Percentiles rank a stretch among this genome's conserved stretches.
phyloP scores from a whole-genome alignment of 2,113 vertebrate species.

The Burhinus oedicnemus region DNA sequence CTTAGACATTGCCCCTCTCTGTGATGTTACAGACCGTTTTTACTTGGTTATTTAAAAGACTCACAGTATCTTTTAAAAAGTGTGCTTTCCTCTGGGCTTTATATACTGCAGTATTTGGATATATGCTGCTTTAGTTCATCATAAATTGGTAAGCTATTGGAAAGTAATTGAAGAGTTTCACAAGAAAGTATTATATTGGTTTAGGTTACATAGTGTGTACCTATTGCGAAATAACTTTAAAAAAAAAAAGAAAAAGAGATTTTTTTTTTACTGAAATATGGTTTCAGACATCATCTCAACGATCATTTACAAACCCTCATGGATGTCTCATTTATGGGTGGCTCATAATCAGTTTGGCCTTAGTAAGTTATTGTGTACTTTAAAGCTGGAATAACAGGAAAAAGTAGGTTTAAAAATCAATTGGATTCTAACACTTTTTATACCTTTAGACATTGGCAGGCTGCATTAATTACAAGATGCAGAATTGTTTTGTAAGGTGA shows the following conservation, averaged over 20 bases:
- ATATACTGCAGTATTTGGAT: not conserved
- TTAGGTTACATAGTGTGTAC: not conserved
- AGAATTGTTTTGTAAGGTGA: not conserved
- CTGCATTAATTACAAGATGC: not conserved
- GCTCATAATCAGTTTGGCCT: not conserved
- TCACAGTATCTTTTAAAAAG: not conserved
- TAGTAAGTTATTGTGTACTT: not conserved
- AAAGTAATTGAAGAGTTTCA: not conserved
- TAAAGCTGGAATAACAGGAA: not conserved
- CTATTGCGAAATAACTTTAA: not conserved
- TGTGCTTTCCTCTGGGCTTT: not conserved
- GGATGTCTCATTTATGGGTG: not conserved
- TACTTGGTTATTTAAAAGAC: not conserved
- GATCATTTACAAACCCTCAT: not conserved
- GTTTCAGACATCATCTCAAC: not conserved
- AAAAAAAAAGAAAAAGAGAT: not conserved
- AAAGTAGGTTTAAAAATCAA: not conserved
- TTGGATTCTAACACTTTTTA: not conserved
- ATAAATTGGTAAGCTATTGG: not conserved
- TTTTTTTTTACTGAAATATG: not conserved
- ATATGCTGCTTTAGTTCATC: not conserved
- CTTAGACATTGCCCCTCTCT: not conserved
- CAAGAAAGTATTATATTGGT: not conserved
- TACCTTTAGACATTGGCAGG: not conserved
- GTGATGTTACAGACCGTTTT: not conserved